Percentiles rank a stretch among this genome's conserved stretches.
Evolutionary conservation across 2,113 vertebrate species (phyloP).

Genomic region (Corythornis madagascariensis): DNA sequence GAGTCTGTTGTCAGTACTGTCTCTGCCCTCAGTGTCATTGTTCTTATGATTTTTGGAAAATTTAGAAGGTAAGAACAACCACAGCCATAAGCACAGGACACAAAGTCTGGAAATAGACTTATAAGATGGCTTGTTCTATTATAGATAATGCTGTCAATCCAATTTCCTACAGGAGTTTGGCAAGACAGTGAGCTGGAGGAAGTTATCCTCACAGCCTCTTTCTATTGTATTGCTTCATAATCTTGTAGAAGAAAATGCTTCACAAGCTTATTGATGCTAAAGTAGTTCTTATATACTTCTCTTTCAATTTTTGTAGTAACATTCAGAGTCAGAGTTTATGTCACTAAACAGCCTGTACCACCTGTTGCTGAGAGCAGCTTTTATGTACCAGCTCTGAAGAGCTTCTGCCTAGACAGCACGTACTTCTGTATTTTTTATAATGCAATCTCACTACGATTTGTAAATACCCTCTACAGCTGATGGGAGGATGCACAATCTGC

Average conservation of each 20-base stretch:
- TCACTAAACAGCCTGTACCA: not conserved
- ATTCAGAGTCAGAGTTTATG: not conserved
- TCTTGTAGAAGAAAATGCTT: not conserved
- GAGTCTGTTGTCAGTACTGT: not conserved
- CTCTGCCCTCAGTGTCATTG: accelerated
- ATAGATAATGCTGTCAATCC: constrained; percentile 41
- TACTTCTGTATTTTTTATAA: accelerated
- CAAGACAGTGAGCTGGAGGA: not conserved
- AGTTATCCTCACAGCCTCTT: not conserved
- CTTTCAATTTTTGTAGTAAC: not conserved
- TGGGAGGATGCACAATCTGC: accelerated
- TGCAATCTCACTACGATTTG: accelerated
- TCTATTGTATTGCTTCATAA: not conserved
- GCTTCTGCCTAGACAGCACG: not conserved
- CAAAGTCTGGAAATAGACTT: not conserved
- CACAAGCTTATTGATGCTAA: not conserved
- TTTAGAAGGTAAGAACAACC: not conserved
- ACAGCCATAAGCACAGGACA: not conserved
- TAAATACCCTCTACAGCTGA: not conserved
- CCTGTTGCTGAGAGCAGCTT: constrained; percentile 34
- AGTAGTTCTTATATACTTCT: not conserved
- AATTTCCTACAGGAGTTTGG: constrained; percentile 28
- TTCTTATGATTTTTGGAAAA: not conserved
- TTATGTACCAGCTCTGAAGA: not conserved
- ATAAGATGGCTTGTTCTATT: not conserved